A percentile compares a stretch with the other conserved stretches of the same genome.
phyloP scores from a whole-genome alignment of 2,797 vertebrate genomes.

The Galago senegalensis region DNA sequence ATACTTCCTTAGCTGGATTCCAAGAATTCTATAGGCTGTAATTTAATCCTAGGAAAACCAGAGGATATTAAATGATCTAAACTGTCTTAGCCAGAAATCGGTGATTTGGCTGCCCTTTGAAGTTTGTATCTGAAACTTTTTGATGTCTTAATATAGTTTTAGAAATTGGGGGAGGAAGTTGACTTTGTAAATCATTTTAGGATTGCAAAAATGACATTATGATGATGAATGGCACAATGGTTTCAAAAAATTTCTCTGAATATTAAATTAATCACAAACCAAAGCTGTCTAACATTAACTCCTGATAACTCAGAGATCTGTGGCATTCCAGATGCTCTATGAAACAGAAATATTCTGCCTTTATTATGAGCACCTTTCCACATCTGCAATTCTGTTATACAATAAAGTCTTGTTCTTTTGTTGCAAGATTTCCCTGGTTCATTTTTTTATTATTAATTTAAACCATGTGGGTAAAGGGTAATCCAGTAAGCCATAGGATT shows the following conservation, averaged over 20 bases:
- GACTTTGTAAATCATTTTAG: constrained; percentile 91
- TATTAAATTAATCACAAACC: constrained; percentile 90
- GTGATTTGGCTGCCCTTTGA: constrained; percentile 91
- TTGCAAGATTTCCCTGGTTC: constrained; percentile 88
- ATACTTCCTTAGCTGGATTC: constrained; percentile 90
- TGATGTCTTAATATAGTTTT: constrained; percentile 92
- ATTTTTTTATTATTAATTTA: constrained; percentile 91
- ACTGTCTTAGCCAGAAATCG: constrained; percentile 92
- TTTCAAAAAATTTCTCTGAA: constrained; percentile 87
- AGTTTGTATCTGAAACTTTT: constrained; percentile 91
- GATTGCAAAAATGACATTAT: constrained; percentile 90
- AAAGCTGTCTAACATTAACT: constrained; percentile 87
- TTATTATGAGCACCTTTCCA: constrained; percentile 92
- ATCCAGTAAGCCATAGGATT: constrained; percentile 92
- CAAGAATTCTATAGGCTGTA: constrained; percentile 92
- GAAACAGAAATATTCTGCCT: constrained; percentile 89
- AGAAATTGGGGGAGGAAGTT: constrained; percentile 89
- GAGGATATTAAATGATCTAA: constrained; percentile 93
- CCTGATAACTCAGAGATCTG: constrained; percentile 87
- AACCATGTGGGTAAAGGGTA: constrained; percentile 91
- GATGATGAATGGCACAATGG: constrained; percentile 90
- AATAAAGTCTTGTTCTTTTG: constrained; percentile 93
- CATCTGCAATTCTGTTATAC: constrained; percentile 91
- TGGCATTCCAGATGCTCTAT: constrained; percentile 89
- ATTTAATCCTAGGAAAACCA: constrained; percentile 91